These are phyloP conservation scores for Myotis brandtii DNA, from an alignment of 2,113 vertebrate genomes.

Conservation along the genomic window DNA sequence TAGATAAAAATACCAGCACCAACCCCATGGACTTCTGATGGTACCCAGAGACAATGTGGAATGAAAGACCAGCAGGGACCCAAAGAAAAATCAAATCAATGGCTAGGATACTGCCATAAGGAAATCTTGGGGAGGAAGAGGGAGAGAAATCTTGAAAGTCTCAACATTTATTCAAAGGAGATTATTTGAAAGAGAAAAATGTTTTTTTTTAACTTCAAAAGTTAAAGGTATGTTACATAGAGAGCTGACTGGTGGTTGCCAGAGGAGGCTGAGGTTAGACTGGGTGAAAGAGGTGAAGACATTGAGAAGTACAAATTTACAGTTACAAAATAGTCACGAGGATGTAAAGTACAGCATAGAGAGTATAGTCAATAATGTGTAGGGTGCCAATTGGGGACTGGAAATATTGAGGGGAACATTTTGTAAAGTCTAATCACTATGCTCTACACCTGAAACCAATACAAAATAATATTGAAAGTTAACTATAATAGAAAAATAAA, in stretches of 20 bases:
- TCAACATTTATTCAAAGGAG: neutral
- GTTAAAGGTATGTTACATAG: neutral
- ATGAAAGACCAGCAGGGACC: neutral
- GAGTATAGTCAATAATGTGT: neutral
- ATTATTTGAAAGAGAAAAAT: slow-evolving; percentile 42
- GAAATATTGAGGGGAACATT: neutral
- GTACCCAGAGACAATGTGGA: neutral
- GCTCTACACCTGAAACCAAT: neutral
- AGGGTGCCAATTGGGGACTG: neutral
- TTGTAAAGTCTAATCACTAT: neutral
- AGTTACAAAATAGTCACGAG: neutral
- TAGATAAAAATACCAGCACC: neutral
- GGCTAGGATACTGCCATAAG: neutral
- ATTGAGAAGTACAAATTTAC: neutral
- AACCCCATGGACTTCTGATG: neutral
- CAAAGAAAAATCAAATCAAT: neutral
- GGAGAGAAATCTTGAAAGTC: neutral
- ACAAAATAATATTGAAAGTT: neutral
- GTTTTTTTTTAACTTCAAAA: neutral
- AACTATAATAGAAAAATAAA: neutral
- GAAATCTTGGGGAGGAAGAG: neutral
- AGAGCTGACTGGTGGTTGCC: neutral
- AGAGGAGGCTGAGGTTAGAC: neutral
- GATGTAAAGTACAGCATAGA: neutral
- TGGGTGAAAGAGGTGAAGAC: neutral